Evolutionary conservation across 2,113 vertebrate genomes (phyloP).

Genomic region (Pedetes capensis): DNA sequence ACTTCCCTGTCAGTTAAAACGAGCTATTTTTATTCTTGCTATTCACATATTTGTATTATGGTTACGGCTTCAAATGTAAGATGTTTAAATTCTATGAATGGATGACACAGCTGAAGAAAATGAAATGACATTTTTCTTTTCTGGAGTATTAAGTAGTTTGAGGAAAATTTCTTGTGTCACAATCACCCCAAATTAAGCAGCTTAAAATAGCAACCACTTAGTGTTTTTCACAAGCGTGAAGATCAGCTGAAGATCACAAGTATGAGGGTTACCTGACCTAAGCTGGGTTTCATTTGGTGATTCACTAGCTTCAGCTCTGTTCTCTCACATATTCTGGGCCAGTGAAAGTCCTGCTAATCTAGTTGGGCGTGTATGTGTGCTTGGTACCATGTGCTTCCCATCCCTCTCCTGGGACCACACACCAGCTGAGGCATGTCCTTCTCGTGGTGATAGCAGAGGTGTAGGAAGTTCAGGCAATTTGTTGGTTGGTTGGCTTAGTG

Average conservation of each 20-base stretch:
- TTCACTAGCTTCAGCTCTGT: not conserved
- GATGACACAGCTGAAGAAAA: not conserved
- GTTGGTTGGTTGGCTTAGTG: too few relatives aligned
- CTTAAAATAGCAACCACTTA: not conserved
- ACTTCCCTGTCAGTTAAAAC: not conserved
- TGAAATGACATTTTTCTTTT: not conserved
- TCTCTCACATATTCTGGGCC: not conserved
- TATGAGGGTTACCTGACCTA: too few relatives aligned
- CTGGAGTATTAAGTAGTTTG: conserved; percentile 12
- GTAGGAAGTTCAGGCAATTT: not conserved
- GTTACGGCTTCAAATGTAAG: not conserved
- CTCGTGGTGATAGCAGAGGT: not conserved
- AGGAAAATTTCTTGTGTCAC: not conserved
- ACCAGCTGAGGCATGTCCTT: not conserved
- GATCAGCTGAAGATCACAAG: too few relatives aligned
- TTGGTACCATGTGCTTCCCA: too few relatives aligned
- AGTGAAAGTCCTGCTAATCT: too few relatives aligned
- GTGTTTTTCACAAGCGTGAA: not conserved
- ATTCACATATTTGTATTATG: not conserved
- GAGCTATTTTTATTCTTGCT: not conserved
- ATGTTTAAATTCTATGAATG: conserved; percentile 13
- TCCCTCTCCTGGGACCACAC: not conserved
- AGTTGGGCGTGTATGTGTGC: too few relatives aligned
- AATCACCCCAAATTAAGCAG: not conserved
- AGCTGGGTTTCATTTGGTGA: not conserved